Evolutionary conservation across 1,140 invertebrate genomes (phyloP), one percentile per base, ranked within the genome.

Genomic region (Heliconius hewitsoni): DNA sequence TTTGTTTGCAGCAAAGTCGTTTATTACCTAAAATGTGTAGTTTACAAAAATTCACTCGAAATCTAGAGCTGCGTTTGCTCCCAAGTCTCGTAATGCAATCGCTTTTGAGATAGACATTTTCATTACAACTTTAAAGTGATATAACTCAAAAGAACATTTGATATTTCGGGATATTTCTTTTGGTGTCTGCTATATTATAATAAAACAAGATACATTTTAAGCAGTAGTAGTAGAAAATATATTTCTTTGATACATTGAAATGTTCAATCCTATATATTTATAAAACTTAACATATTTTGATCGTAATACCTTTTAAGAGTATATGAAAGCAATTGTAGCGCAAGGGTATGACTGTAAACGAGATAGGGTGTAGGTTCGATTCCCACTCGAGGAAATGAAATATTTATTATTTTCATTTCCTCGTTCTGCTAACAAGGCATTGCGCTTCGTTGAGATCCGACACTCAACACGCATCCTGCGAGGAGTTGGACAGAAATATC

Each of bases 61-160:
- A 2, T 57, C n/a, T n/a, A n/a, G 19, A n/a, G 19, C 2, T 57
- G 19, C n/a, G 19, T 57, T 8, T n/a, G 55, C 8, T 57, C n/a
- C n/a, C 55, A 9, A 57, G 55, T 57, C 55, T 57, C 23, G n/a
- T n/a, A 57, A 23, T 23, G 18, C 8, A 57, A n/a, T 23, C 55
- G n/a, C 55, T 23, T 9, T n/a, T n/a, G 9, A 23, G 55, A 57
- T 57, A 57, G n/a, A 57, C 55, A 23, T 23, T 60, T 60, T 60
- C n/a, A 60, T 60, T 60, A 60, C 8, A 60, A 60, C 55, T 60
- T 60, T 60, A 60, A 60, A 27, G 55, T 27, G 19, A 60, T 60
- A 11, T 60, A 23, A 60, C 9, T 9, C 8, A 60, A 60, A 60
- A 1, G 8, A 27, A 60, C 55, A 60, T 60, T 60, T 60, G 9